Conservation (phyloP, 1,140 invertebrate species). For the Aphaenogaster rudis region DNA sequence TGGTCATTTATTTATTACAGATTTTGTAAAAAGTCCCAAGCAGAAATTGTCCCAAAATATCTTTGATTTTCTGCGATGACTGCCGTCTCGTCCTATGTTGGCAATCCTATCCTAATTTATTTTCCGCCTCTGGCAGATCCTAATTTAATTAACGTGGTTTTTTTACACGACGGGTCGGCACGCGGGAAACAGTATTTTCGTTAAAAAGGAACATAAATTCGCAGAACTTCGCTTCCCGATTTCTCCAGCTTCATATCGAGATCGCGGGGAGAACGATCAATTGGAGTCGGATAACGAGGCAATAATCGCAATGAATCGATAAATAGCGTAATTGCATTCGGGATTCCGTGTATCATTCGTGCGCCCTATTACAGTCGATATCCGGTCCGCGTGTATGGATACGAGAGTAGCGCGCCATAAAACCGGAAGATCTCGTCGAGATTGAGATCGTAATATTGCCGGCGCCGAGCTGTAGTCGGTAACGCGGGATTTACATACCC, state of each 20-base stretch:
- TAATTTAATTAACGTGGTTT: background rate
- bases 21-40: conserved; percentile 5
- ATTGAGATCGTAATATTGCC: conserved; percentile 68
- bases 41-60: background rate
- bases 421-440: conserved; percentile 62
- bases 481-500: conserved; percentile 56
- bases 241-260: background rate
- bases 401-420: conserved; percentile 47
- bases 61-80: background rate
- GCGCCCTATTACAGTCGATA: conserved; percentile 53
- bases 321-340: conserved; percentile 62
- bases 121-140: background rate
- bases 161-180: background rate
- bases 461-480: conserved; percentile 25
- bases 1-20: conserved; percentile 14
- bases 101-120: conserved; percentile 16
- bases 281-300: background rate
- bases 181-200: background rate
- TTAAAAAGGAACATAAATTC: background rate
- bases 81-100: background rate
- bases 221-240: background rate
- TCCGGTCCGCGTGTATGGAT: background rate
- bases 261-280: background rate
- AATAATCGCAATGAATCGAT: conserved; percentile 1
- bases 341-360: background rate